Percentiles rank a stretch among this genome's conserved stretches.
These are phyloP conservation scores for Manis crassicaudata DNA, from an alignment of 2,797 vertebrate genomes.

Conservation along the genomic window DNA sequence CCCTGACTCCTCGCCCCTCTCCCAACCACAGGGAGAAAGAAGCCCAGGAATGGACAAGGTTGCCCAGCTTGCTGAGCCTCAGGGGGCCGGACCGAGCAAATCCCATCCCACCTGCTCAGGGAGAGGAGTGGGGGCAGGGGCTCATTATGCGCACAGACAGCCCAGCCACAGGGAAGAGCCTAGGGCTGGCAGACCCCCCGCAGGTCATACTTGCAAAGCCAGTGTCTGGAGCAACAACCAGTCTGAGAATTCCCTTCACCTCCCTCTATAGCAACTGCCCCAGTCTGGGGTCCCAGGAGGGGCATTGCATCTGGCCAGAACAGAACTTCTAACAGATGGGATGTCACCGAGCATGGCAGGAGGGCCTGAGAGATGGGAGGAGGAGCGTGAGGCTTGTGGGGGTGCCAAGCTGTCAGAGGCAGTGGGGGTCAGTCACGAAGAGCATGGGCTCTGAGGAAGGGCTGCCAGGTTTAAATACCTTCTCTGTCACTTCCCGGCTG, in stretches of 20 bases:
- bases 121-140: not conserved
- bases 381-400: not conserved
- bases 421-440: not conserved
- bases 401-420: not conserved
- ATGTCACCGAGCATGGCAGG: not conserved
- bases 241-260: not conserved
- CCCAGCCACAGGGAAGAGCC: not conserved
- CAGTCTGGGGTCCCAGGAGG: slow-evolving; percentile 20
- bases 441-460: fast-evolving
- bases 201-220: not conserved
- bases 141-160: not conserved
- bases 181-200: not conserved
- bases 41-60: fast-evolving
- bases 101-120: not conserved
- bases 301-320: slow-evolving; percentile 58
- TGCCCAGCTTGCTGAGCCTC: not conserved
- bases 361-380: not conserved
- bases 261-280: slow-evolving; percentile 30
- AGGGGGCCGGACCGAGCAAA: not conserved
- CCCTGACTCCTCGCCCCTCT: not conserved
- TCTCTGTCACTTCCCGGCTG: not conserved
- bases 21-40: not conserved
- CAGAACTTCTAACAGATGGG: slow-evolving; percentile 67
- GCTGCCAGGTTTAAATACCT: not conserved
- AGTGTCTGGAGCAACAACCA: not conserved